A percentile compares a stretch with the other conserved stretches of the same genome.
Conservation (phyloP, 1,140 invertebrate species). For the Pararge aegeria region DNA sequence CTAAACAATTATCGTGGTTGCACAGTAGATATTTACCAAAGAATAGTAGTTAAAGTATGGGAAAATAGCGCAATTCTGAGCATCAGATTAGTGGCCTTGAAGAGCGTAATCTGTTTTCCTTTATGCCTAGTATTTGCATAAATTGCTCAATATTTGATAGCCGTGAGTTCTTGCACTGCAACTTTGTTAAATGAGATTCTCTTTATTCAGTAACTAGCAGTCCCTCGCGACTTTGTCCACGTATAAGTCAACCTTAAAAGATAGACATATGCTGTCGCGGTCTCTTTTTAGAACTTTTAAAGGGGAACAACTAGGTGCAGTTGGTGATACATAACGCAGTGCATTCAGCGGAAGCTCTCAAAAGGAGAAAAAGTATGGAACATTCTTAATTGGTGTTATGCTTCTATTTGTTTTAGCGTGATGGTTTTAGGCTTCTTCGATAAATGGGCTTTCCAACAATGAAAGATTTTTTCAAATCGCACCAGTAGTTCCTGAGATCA, state of each 20-base stretch:
- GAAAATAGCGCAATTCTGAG: constrained; percentile 26
- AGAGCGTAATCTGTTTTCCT: constrained; percentile 22
- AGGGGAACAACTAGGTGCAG: neutral
- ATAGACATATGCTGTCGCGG: too few species aligned
- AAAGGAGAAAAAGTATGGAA: too few species aligned
- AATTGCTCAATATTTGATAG: constrained; percentile 18
- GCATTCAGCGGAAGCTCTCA: too few species aligned
- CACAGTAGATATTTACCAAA: constrained; percentile 17
- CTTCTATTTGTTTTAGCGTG: too few species aligned
- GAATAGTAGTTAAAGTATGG: constrained; percentile 19
- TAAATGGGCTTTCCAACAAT: too few species aligned
- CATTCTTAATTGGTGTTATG: too few species aligned
- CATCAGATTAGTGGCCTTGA: constrained; percentile 16
- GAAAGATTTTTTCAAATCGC: too few species aligned
- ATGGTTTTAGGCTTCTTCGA: too few species aligned
- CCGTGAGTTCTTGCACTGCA: constrained; percentile 14
- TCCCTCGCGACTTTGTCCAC: too few species aligned
- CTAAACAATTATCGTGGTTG: constrained; percentile 13
- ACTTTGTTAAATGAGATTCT: constrained; percentile 13
- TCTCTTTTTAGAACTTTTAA: too few species aligned
- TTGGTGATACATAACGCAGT: neutral
- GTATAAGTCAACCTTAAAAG: too few species aligned
- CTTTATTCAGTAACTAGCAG: neutral
- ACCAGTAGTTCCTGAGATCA: too few species aligned
- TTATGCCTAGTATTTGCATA: constrained; percentile 17